These are phyloP conservation scores for Hippocampus comes DNA, from an alignment of 2,113 vertebrate species.

Conservation along the genomic window DNA sequence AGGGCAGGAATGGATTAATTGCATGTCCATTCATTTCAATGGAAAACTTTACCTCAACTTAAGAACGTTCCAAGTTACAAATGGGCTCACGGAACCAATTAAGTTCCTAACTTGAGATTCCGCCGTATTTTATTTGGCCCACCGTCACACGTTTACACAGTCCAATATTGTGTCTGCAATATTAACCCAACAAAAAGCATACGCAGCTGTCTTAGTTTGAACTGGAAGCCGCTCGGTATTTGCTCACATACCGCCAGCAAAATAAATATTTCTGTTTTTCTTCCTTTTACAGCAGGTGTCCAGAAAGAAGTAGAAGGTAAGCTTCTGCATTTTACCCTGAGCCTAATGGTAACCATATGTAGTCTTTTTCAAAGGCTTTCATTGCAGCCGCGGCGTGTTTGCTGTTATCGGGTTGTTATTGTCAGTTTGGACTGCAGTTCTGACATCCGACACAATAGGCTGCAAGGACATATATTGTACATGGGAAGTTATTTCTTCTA, in stretches of 20 bases:
- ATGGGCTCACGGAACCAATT: too few relatives aligned
- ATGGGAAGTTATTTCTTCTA: constrained; percentile 38
- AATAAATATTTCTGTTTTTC: constrained; percentile 45
- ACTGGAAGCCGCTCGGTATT: constrained; percentile 8
- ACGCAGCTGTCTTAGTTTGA: constrained; percentile 2
- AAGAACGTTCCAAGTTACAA: too few relatives aligned
- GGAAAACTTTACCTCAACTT: too few relatives aligned
- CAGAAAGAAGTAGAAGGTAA: constrained; percentile 78
- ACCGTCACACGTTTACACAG: background rate
- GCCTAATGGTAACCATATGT: constrained; percentile 35
- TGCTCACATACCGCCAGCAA: constrained; percentile 15
- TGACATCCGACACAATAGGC: constrained; percentile 68
- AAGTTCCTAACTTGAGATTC: too few relatives aligned
- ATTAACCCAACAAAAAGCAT: background rate
- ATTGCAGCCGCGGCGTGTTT: constrained; percentile 40
- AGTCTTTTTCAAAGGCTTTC: constrained; percentile 39
- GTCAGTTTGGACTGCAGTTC: constrained; percentile 77
- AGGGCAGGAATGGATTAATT: too few relatives aligned
- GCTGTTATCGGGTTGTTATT: constrained; percentile 60
- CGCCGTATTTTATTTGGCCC: background rate
- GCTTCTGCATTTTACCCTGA: constrained; percentile 47
- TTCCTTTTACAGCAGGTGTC: constrained; percentile 60
- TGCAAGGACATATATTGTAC: constrained; percentile 50
- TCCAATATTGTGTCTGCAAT: background rate
- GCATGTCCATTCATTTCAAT: too few relatives aligned